A percentile compares a stretch with the other conserved stretches of the same genome.
phyloP scores from a whole-genome alignment of 1,140 invertebrate species.

The Vollenhovia emeryi region DNA sequence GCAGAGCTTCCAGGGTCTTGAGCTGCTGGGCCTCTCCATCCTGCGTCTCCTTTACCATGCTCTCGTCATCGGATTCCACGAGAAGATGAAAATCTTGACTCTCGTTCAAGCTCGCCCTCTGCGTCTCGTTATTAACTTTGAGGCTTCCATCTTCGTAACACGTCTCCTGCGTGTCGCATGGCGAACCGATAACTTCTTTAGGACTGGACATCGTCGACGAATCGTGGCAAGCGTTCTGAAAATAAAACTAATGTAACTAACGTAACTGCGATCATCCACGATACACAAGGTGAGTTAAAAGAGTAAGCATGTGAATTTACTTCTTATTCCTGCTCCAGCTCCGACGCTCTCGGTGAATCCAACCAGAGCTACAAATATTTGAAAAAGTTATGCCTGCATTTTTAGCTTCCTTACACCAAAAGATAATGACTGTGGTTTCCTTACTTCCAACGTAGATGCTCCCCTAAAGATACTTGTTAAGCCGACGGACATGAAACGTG shows the following conservation, averaged over 20 bases:
- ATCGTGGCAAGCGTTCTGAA: conserved; percentile 8
- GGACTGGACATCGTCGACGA: conserved; percentile 56
- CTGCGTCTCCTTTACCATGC: neutral
- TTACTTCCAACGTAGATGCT: too few species aligned
- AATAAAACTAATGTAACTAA: conserved; percentile 3
- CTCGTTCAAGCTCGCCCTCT: conserved; percentile 41
- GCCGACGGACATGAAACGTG: neutral
- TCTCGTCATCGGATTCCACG: conserved; percentile 60
- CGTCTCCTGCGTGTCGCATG: conserved; percentile 64
- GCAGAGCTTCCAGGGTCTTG: neutral
- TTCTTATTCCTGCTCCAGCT: too few species aligned
- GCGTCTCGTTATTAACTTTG: neutral
- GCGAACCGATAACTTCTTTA: too few species aligned
- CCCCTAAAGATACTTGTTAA: neutral
- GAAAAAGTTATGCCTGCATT: too few species aligned
- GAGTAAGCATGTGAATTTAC: too few species aligned
- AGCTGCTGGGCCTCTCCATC: neutral
- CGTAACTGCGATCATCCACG: too few species aligned
- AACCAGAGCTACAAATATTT: too few species aligned
- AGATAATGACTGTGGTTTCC: too few species aligned
- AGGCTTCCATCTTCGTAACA: conserved; percentile 47
- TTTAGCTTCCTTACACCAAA: too few species aligned
- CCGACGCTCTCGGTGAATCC: too few species aligned
- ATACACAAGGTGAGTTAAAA: too few species aligned
- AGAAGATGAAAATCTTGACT: conserved; percentile 80